Base-by-base conservation (phyloP, 2,888 invertebrate genomes). In the Diarsia rubi region DNA sequence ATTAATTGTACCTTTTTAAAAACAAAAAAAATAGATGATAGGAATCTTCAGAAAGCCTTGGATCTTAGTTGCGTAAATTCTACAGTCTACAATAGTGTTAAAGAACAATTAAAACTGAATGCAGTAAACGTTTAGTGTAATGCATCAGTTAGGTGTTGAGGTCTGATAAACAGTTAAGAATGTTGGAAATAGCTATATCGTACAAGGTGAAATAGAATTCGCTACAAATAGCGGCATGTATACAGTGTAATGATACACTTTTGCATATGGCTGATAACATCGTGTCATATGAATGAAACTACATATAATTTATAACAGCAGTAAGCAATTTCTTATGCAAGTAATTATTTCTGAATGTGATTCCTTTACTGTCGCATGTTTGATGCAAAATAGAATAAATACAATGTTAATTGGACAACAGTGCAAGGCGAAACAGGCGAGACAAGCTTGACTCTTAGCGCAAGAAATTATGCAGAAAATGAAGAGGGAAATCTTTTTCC, bases 1-100 rank as follows among this genome's bases (percentile, higher is more conserved):
- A 90, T 90, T 89, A 90, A 89, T 88, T 90, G 86, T 86, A 70
- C 71, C 78, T 84, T 79, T 82, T 88, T 88, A 87, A 87, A 83
- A 83, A 81, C 76, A 81, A 86, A 87, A 81, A 86, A 87, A 88
- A 82, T 82, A 69, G 73, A 31, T 8, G 88, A 88, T 87, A 88
- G 66, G 11, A 52, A 87, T 87, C 88, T 86, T 70, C 64, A 66
- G 67, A 72, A 70, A 78, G 70, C 88, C 88, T 87, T 86, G 88
- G 69, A 19, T 83, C 64, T 82, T 45, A 21, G 66, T 87, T 88
- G 88, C 81, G 84, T 77, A 82, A 86, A 86, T 44, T 75, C 47
- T 70, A 78, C 67, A 87, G 42, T 77, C 47, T 67, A 80, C 73
- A 68, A 75, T 81, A 76, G 81, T 81, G 77, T 66, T 73, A 75